These are phyloP conservation scores for Pipistrellus nathusii DNA, from an alignment of 2,797 vertebrate genomes.

Conservation along the genomic window DNA sequence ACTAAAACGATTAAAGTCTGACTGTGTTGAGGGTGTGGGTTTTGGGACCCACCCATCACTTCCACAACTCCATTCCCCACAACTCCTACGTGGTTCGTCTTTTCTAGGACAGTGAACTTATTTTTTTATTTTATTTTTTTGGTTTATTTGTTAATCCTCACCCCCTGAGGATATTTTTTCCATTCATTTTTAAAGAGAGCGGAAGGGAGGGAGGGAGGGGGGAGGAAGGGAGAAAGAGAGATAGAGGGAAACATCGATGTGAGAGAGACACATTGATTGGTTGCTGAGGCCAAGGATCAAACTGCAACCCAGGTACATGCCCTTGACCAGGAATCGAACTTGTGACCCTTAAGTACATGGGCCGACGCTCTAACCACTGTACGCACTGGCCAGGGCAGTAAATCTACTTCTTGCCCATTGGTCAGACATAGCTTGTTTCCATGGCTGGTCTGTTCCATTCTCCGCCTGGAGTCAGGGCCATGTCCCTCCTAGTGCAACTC, in stretches of 20 bases:
- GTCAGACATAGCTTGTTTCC: not conserved
- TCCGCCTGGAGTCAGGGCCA: not conserved
- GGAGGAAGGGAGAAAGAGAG: not conserved
- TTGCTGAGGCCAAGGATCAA: not conserved
- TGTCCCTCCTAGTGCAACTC: accelerated
- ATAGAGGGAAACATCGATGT: not conserved
- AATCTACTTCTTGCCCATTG: not conserved
- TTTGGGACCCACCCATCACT: not conserved
- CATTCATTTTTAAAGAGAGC: not conserved
- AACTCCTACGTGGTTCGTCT: not conserved
- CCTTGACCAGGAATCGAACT: not conserved
- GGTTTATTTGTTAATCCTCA: not conserved
- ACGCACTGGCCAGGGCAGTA: not conserved
- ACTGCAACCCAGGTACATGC: not conserved
- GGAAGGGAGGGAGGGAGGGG: not conserved
- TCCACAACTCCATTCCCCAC: not conserved
- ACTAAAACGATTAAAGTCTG: slow-evolving; percentile 41
- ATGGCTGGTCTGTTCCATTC: not conserved
- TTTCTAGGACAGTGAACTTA: not conserved
- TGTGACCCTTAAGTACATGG: not conserved
- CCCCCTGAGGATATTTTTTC: not conserved
- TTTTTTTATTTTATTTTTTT: not conserved
- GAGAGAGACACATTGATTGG: not conserved
- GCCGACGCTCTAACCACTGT: not conserved
- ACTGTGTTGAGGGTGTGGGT: slow-evolving; percentile 27